Percentiles rank a stretch among this genome's conserved stretches.
Conservation (phyloP, 53 echinoderm and acorn worm species). For the Crossaster papposus region DNA sequence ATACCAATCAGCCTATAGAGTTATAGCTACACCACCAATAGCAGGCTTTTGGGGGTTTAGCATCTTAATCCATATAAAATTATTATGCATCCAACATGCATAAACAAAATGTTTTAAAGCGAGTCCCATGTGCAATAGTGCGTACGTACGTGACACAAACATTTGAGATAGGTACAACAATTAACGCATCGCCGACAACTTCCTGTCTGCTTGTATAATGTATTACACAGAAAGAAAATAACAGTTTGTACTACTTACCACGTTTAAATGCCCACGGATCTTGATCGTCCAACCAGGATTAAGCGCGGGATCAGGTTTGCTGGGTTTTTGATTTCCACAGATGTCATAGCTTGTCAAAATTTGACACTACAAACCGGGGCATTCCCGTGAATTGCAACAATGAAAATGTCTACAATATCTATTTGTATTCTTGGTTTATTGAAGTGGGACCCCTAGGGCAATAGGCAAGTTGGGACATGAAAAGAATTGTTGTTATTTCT, state of each 20-base stretch:
- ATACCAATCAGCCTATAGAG: too few species aligned
- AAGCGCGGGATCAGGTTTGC: slow-evolving; percentile 13
- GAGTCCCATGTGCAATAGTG: too few species aligned
- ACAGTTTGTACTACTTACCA: not conserved
- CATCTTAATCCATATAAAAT: too few species aligned
- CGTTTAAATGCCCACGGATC: not conserved
- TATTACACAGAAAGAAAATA: not conserved
- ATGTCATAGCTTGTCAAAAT: not conserved
- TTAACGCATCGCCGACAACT: too few species aligned
- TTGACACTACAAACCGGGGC: slow-evolving; percentile 1
- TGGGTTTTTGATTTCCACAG: not conserved
- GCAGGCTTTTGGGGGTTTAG: too few species aligned
- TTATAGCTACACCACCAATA: too few species aligned
- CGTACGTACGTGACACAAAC: too few species aligned
- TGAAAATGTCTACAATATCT: not conserved
- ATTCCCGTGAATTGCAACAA: slow-evolving; percentile 4
- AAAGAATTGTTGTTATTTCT: not conserved
- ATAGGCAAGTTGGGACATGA: slow-evolving; percentile 50
- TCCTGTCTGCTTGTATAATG: not conserved
- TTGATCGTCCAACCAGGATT: slow-evolving; percentile 20
- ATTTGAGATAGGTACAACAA: too few species aligned
- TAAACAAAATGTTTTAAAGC: too few species aligned
- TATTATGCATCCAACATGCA: too few species aligned
- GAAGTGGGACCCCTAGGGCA: not conserved
- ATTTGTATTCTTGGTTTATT: not conserved